A percentile compares a stretch with the other conserved stretches of the same genome.
Conservation (phyloP, 2,797 vertebrate species). For the Pantherophis vulpinus region DNA sequence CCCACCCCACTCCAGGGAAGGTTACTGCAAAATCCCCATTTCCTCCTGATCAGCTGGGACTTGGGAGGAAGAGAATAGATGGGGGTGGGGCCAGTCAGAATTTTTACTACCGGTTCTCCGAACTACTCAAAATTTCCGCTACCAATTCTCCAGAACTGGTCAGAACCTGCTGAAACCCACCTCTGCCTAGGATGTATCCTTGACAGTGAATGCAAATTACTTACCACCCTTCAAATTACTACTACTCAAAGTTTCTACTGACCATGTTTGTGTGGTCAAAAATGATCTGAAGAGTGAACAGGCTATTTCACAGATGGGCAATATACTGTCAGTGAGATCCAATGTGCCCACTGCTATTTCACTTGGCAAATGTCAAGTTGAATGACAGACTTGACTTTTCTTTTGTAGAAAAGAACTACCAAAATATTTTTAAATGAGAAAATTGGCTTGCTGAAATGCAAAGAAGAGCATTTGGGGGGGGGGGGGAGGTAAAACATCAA, state of each 20-base stretch:
- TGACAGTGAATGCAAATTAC: not conserved
- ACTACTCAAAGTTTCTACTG: not conserved
- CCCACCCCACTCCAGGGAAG: no score
- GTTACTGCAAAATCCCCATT: no score
- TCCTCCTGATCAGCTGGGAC: no score
- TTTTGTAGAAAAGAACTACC: not conserved
- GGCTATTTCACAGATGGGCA: not conserved
- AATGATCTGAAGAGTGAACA: not conserved
- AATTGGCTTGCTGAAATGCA: not conserved
- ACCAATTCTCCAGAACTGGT: no score
- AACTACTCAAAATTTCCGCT: no score
- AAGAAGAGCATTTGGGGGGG: no score
- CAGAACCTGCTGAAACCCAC: no score
- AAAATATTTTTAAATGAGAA: not conserved
- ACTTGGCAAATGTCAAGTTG: not conserved
- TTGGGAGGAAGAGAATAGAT: no score
- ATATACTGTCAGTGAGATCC: not conserved
- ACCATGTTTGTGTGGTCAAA: not conserved
- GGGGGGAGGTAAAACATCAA: no score
- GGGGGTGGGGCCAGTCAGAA: no score
- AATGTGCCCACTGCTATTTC: not conserved
- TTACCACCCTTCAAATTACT: not conserved
- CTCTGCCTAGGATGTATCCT: not conserved
- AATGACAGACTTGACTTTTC: not conserved
- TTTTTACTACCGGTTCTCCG: no score